These are phyloP conservation scores for Muscicapa comitata DNA, from an alignment of 2,797 vertebrate genomes.

Conservation along the genomic window DNA sequence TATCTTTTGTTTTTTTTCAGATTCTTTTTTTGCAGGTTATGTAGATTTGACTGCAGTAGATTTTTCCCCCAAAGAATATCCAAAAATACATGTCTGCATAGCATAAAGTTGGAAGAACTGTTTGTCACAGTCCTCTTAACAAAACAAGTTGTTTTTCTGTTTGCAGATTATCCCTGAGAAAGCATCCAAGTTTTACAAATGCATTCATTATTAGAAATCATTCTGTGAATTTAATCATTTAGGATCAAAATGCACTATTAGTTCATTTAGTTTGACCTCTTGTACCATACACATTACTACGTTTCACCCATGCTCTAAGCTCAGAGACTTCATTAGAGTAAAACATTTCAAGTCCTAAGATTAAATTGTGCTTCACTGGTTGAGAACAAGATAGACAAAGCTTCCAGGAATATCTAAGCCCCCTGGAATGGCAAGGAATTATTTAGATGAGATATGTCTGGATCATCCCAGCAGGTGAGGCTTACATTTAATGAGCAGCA, in stretches of 20 bases:
- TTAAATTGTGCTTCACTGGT: background rate
- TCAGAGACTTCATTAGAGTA: background rate
- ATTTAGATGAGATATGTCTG: background rate
- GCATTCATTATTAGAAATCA: constrained; percentile 7
- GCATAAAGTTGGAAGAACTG: constrained; percentile 36
- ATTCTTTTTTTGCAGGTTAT: constrained; percentile 13
- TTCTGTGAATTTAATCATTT: background rate
- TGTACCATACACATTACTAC: background rate
- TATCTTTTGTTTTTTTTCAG: constrained; percentile 43
- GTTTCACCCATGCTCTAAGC: background rate
- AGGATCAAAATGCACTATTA: background rate
- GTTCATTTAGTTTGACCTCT: background rate
- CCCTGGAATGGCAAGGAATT: background rate
- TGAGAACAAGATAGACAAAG: constrained; percentile 20
- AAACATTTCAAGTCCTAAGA: background rate
- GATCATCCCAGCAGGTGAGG: background rate
- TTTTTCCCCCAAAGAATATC: constrained; percentile 43
- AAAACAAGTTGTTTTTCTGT: constrained; percentile 39
- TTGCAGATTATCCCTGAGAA: constrained; percentile 25
- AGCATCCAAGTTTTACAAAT: background rate
- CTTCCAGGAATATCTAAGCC: background rate
- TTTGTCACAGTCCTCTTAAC: constrained; percentile 42
- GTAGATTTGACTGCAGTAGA: constrained; percentile 50
- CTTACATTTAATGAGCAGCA: constrained; percentile 8
- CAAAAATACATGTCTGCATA: constrained; percentile 49